Base-by-base conservation (phyloP, 2,113 vertebrate genomes). In the Petrocephalus zakoni region DNA sequence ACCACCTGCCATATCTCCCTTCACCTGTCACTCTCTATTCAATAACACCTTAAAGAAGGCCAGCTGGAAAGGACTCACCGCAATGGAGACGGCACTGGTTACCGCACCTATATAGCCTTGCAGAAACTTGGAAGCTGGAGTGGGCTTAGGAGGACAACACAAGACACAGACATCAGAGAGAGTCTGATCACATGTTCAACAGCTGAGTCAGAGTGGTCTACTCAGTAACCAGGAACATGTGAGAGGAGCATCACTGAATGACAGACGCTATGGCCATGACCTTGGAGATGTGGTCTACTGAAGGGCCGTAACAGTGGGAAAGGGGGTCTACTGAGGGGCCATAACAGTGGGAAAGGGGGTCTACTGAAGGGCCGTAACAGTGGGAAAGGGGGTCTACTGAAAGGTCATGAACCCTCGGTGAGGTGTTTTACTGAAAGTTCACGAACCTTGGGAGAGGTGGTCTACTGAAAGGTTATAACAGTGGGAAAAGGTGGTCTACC, bases 61-160 rank as follows among this genome's bases (percentile, higher is more conserved):
- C 56, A 42, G 86, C 29, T n/a, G 2, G 42, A 22, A 46, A 22
- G 17, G 90, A 98, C 97, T 97, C 93, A 99, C 98, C 90, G 97
- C 98, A 1, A 98, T 99, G 86, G 97, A 97, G 92, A 99, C 97
- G 0, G 98, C 97, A 42, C 98, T 99, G 94, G 96, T 95, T 93
- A 98, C 98, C 0, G 97, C 98, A 91, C 97, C 97, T 64, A 96
- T 87, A 94, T 98, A 99, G 91, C 98, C 97, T 94, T 97, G 96
- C 91, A 97, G 91, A 93, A 99, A 99, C 94, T 94, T 97, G 92
- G 96, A 97, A 0, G 92, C 92, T 19, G 96, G 95, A 81, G 97
- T 96, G 86, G 97, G 96, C 98, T 99, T 85, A 68, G 29, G 56
- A 61, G 25, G 34, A 61, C 6, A 87, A 64, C 53, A 87, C 17